Evolutionary conservation across 2,888 invertebrate species (phyloP), one percentile per base, ranked within the genome.

Genomic region (Yponomeuta plumbellus): DNA sequence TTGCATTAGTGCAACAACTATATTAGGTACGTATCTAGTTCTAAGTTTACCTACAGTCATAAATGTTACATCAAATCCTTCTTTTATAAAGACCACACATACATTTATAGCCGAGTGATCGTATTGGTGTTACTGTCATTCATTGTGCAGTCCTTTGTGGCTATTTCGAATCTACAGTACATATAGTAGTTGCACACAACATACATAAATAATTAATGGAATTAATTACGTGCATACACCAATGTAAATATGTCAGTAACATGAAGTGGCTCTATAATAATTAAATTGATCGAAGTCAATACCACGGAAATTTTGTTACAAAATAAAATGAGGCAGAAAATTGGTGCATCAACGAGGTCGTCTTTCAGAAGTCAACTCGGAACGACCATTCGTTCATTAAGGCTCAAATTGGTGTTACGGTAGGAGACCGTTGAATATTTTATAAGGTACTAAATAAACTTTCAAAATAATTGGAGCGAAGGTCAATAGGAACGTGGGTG

Each of bases 21-120:
- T 61, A 61, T 26, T 39, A 62, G 11, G n/a, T 62, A 62, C 39
- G n/a, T 62, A 4, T 11, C 23, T 62, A 59, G 59, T 59, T 23
- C 23, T 59, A 23, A 58, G 17, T 58, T 44, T 13, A 59, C 21
- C 59, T 59, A 23, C 22, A 59, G 59, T 13, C 23, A 59, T 59
- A 22, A 22, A 1, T 1, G 13, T 59, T 59, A 59, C 13, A 23
- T 59, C 59, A 59, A 59, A 59, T 59, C 59, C 59, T 20, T 21
- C 23, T 59, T 34, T 59, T 4, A 21, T 11, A 21, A 23, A 52
- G 3, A 3, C 17, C 5, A 52, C n/a, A 59, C 59, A 52, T 17
- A 52, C 44, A 52, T 13, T 10, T 22, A 22, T 23, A 59, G 59
- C 59, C 59, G 22, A 59, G 59, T 21, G n/a, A 21, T 59, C 59